phyloP scores from a whole-genome alignment of 2,888 invertebrate genomes.

The Leistus spinibarbis region DNA sequence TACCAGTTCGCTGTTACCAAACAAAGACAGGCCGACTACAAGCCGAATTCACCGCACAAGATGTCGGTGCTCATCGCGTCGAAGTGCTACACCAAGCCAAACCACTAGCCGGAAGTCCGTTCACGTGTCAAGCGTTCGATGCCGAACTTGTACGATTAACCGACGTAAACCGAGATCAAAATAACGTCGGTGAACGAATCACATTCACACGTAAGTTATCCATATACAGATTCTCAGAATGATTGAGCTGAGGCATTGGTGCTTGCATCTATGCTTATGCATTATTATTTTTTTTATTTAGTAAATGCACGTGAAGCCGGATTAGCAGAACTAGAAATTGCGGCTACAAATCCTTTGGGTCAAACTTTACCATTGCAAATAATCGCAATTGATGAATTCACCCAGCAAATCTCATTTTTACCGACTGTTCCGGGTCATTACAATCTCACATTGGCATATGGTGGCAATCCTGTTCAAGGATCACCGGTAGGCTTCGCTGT shows the following conservation, averaged over 20 bases:
- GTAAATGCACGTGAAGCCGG: conserved; percentile 84
- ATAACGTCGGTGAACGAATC: conserved; percentile 83
- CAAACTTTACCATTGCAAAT: conserved; percentile 82
- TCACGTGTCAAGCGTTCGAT: conserved; percentile 91
- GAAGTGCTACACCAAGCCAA: conserved; percentile 91
- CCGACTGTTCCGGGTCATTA: conserved; percentile 83
- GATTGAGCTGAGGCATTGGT: neutral
- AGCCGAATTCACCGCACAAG: conserved; percentile 89
- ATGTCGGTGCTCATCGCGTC: conserved; percentile 69
- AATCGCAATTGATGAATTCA: conserved; percentile 69
- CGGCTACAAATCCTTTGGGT: conserved; percentile 86
- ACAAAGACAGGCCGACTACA: conserved; percentile 94
- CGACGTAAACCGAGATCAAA: conserved; percentile 74
- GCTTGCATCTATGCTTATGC: neutral
- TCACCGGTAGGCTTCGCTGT: conserved; percentile 65
- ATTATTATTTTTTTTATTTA: conserved; percentile 51
- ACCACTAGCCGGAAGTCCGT: conserved; percentile 91
- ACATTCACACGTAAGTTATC: conserved; percentile 73
- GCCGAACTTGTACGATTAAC: conserved; percentile 80
- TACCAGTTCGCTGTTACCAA: conserved; percentile 80
- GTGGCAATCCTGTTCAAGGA: conserved; percentile 65
- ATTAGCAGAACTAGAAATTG: conserved; percentile 83
- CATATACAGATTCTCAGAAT: neutral
- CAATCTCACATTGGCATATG: conserved; percentile 71
- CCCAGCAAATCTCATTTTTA: conserved; percentile 79